Conservation (phyloP, 1,140 invertebrate genomes). For the Proales similis region DNA sequence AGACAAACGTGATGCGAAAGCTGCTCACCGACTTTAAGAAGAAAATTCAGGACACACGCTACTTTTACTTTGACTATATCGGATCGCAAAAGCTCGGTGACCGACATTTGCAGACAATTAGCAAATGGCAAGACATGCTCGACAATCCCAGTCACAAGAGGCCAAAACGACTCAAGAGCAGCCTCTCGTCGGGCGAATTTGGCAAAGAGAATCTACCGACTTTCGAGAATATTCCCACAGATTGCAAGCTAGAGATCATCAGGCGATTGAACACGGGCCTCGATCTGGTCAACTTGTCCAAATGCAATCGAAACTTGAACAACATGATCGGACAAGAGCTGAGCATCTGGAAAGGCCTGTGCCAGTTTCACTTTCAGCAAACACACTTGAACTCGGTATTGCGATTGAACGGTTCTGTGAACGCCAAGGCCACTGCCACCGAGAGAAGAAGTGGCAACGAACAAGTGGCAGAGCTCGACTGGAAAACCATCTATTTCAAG, state of each 20-base stretch:
- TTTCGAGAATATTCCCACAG: constrained; percentile 80
- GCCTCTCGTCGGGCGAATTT: neutral
- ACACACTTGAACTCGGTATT: constrained; percentile 70
- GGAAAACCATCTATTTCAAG: constrained; percentile 39
- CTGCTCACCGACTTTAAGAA: constrained; percentile 43
- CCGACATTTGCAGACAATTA: constrained; percentile 72
- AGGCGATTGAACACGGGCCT: constrained; percentile 79
- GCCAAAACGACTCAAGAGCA: constrained; percentile 40
- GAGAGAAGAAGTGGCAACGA: constrained; percentile 39
- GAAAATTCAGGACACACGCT: constrained; percentile 43
- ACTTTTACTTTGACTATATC: constrained; percentile 58
- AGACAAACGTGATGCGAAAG: constrained; percentile 43
- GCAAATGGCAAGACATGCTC: constrained; percentile 72
- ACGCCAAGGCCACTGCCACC: constrained; percentile 40
- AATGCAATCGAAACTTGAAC: constrained; percentile 63
- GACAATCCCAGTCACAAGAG: constrained; percentile 60
- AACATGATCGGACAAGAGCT: constrained; percentile 74
- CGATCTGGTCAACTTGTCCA: constrained; percentile 69
- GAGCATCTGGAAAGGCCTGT: constrained; percentile 81
- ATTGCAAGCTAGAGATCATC: constrained; percentile 82
- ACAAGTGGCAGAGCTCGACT: constrained; percentile 21
- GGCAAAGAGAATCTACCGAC: constrained; percentile 70
- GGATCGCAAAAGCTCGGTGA: constrained; percentile 81
- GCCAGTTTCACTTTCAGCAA: constrained; percentile 79
- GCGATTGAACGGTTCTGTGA: constrained; percentile 41